Base-by-base conservation (phyloP, 2,888 invertebrate genomes). In the Gandaritis pyraliata region DNA sequence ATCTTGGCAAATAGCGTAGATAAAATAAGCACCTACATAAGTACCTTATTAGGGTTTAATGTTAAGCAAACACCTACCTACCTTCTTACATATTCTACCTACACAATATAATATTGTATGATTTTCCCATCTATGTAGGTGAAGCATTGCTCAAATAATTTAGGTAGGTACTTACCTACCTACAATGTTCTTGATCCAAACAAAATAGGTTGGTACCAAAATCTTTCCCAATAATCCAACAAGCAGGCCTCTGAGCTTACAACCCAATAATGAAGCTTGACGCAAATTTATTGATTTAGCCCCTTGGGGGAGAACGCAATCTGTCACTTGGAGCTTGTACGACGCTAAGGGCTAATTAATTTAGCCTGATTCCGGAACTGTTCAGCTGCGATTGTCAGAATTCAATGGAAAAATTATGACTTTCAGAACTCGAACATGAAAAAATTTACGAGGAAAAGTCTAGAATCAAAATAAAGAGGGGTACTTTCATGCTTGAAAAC, bases 311-410 rank as follows among this genome's bases (percentile, higher is more conserved):
- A 57, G 56, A 48, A 58, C 53, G 61, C 61, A 68, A 65, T 68
- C 61, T 68, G 64, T 68, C 68, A 65, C 56, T 61, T 48, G 62
- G 53, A 36, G 41, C 68, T 58, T 58, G 60, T 59, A 55, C 48
- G 57, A 60, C 56, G 60, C 62, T 58, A 55, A 58, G 56, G 58
- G 60, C 55, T 55, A 63, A 67, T 65, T 67, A 65, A 67, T 68
- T 61, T 49, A 55, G 52, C 53, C 54, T 60, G 60, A 64, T 58
- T 59, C 38, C 16, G 54, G 46, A 47, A 65, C 58, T 13, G 51
- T 56, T 51, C 33, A 36, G 13, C 45, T 45, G 39, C 56, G 61
- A 59, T 51, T 55, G 30, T 58, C 15, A 62, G 46, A 50, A 59
- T 38, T 64, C 29, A 13, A 54, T 58, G 50, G 16, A 53, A 50